These are phyloP conservation scores for Eilema depressum DNA, from an alignment of 2,888 invertebrate species.

Conservation along the genomic window DNA sequence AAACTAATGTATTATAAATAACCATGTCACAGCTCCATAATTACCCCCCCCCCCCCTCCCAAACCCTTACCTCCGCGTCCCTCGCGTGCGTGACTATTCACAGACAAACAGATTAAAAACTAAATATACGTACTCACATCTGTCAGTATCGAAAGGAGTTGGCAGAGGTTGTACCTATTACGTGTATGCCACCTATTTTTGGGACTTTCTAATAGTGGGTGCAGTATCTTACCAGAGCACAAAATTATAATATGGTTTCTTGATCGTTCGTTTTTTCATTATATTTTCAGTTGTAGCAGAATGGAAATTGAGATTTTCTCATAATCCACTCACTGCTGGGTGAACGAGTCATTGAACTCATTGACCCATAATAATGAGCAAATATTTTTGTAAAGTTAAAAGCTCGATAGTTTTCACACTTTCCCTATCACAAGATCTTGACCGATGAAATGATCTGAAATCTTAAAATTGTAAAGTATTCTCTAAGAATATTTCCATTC, in stretches of 20 bases:
- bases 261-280: too few relatives aligned
- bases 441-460: too few relatives aligned
- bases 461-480: too few relatives aligned
- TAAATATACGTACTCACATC: slow-evolving; percentile 1
- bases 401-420: not conserved
- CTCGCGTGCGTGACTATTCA: slow-evolving; percentile 6
- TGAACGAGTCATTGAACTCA: not conserved
- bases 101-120: slow-evolving; percentile 12
- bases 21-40: slow-evolving; percentile 8
- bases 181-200: too few relatives aligned
- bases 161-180: not conserved
- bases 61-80: not conserved
- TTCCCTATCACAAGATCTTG: not conserved
- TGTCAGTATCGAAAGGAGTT: not conserved
- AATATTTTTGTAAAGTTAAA: not conserved
- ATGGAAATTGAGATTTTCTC: not conserved
- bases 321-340: not conserved
- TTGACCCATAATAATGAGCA: not conserved
- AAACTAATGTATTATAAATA: slow-evolving; percentile 17
- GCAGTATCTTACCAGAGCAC: not conserved
- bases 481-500: too few relatives aligned
- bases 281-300: too few relatives aligned
- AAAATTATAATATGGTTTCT: too few relatives aligned
- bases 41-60: not conserved
- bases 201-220: too few relatives aligned